Conservation (phyloP, 23 tunicate species). For the Oikopleura dioica region DNA sequence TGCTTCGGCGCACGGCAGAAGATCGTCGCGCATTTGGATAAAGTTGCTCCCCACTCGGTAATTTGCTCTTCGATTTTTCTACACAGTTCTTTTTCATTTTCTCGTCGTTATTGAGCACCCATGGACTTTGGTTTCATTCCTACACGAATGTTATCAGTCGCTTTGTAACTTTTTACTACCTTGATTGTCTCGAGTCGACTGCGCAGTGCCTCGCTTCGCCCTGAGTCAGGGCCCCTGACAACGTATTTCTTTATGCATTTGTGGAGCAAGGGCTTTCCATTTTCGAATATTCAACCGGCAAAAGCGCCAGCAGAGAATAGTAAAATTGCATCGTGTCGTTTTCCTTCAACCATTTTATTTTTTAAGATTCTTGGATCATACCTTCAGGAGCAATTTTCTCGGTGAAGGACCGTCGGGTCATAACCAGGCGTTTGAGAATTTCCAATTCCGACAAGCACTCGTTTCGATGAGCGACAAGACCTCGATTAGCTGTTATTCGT, state of each 20-base stretch:
- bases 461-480: not conserved
- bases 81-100: not conserved
- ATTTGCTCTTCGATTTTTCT: not conserved
- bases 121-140: not conserved
- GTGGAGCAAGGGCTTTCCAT: not conserved
- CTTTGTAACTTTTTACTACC: too few relatives aligned
- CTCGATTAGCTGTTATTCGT: not conserved
- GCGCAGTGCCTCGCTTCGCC: not conserved
- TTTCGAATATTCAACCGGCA: constrained; percentile 3
- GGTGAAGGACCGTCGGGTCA: not conserved
- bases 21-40: not conserved
- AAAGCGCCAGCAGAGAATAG: constrained; percentile 9
- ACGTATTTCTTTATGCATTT: not conserved
- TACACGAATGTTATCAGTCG: too few relatives aligned
- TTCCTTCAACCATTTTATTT: too few relatives aligned
- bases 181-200: not conserved
- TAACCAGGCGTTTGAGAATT: not conserved
- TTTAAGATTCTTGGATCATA: too few relatives aligned
- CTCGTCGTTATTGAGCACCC: not conserved
- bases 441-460: not conserved
- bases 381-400: too few relatives aligned
- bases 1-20: constrained; percentile 7
- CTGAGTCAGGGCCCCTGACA: too few relatives aligned
- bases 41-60: not conserved
- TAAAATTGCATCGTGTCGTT: constrained; percentile 2